phyloP scores from a whole-genome alignment of 2,888 invertebrate species.

The Marronus borbonicus region DNA sequence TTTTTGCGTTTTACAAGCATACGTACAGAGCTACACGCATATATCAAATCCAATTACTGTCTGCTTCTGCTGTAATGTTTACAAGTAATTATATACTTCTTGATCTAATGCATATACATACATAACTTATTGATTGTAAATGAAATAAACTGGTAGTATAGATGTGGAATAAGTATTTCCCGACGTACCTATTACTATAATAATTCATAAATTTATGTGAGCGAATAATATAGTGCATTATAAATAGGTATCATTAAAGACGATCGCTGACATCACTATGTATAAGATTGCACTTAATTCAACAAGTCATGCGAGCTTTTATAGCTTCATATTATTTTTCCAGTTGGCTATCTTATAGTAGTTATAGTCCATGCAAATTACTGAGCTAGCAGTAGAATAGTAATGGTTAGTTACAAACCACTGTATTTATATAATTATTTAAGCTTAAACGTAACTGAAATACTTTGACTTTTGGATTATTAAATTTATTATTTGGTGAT shows the following conservation, averaged over 20 bases:
- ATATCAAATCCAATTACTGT: slow-evolving; percentile 12
- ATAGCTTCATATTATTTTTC: slow-evolving; percentile 6
- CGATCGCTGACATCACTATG: slow-evolving; percentile 9
- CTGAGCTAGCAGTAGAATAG: not conserved
- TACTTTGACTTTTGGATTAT: too few relatives aligned
- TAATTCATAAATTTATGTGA: slow-evolving; percentile 1
- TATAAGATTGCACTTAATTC: slow-evolving; percentile 19
- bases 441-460: too few relatives aligned
- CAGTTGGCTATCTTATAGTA: not conserved
- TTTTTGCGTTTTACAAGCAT: not conserved
- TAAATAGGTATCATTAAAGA: slow-evolving; percentile 15
- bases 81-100: slow-evolving; percentile 12
- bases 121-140: slow-evolving; percentile 12
- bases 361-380: slow-evolving; percentile 5
- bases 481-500: too few relatives aligned
- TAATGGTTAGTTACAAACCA: not conserved
- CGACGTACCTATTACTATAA: slow-evolving; percentile 16
- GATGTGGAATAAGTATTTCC: slow-evolving; percentile 14
- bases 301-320: slow-evolving; percentile 14
- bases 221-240: slow-evolving; percentile 19
- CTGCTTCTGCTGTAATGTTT: not conserved
- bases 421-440: too few relatives aligned
- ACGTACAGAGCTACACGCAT: not conserved
- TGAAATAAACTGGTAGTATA: slow-evolving; percentile 13
- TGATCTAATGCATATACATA: slow-evolving; percentile 5